Percentiles rank a stretch among this genome's conserved stretches.
Conservation (phyloP, 2,797 vertebrate species). For the Tauraco hartlaubi region DNA sequence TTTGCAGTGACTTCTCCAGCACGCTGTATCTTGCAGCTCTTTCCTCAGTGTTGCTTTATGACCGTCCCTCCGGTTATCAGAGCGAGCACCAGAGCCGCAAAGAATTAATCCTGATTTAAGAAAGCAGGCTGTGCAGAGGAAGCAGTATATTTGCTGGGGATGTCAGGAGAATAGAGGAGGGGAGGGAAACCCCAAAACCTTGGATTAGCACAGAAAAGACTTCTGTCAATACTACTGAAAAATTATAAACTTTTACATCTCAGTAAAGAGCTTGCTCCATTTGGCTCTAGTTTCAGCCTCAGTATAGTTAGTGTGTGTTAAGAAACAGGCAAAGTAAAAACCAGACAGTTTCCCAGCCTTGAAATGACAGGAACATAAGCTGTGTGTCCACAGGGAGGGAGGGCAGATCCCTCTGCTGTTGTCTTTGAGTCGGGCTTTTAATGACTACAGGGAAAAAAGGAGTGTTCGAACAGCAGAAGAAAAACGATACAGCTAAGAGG, state of each 20-base stretch:
- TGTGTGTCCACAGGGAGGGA: constrained; percentile 22
- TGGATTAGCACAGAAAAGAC: not conserved
- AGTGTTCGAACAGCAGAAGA: constrained; percentile 7
- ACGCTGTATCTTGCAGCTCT: not conserved
- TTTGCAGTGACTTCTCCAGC: not conserved
- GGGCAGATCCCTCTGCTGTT: constrained; percentile 30
- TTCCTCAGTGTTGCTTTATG: not conserved
- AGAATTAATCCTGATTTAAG: not conserved
- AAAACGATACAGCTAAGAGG: constrained; percentile 12
- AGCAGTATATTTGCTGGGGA: not conserved
- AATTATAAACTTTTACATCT: not conserved
- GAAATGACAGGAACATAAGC: constrained; percentile 36
- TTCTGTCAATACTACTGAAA: not conserved
- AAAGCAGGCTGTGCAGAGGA: not conserved
- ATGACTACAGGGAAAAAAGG: constrained; percentile 16
- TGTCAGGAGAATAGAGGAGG: not conserved
- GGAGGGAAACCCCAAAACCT: not conserved
- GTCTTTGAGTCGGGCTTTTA: not conserved
- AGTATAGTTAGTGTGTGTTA: not conserved
- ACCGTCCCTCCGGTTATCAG: not conserved
- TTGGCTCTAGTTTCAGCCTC: not conserved
- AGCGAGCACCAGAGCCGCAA: not conserved
- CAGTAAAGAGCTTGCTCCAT: not conserved
- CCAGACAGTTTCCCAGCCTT: constrained; percentile 6
- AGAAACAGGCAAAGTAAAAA: not conserved